Conservation (phyloP, 2,113 vertebrate species). For the Hirundichthys speculiger region DNA sequence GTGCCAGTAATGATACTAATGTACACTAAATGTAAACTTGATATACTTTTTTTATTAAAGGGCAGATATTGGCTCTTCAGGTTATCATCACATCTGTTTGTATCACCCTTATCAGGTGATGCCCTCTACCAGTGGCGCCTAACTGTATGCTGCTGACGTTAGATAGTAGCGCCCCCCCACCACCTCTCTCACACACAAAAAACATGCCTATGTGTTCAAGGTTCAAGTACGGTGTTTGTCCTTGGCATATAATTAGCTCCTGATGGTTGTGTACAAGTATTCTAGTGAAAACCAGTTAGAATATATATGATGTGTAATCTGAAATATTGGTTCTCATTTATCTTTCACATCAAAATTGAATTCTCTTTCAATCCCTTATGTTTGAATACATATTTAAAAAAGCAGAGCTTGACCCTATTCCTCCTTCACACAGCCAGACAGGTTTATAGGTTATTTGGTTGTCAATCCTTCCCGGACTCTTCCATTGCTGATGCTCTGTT, state of each 20-base stretch:
- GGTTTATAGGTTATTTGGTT: slow-evolving; percentile 65
- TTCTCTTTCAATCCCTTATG: slow-evolving; percentile 5
- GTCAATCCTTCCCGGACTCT: slow-evolving; percentile 52
- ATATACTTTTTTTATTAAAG: slow-evolving; percentile 56
- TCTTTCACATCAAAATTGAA: slow-evolving; percentile 30
- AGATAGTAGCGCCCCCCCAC: slow-evolving; percentile 62
- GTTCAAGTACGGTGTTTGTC: slow-evolving; percentile 65
- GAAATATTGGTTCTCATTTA: slow-evolving; percentile 2
- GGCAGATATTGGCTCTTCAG: slow-evolving; percentile 37
- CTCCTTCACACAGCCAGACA: slow-evolving; percentile 12
- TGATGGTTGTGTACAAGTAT: slow-evolving; percentile 37
- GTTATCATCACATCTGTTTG: slow-evolving; percentile 58
- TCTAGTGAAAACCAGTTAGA: slow-evolving; percentile 64
- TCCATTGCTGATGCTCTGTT: slow-evolving; percentile 18
- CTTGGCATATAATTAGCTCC: slow-evolving; percentile 82
- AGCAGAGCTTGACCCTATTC: slow-evolving; percentile 8
- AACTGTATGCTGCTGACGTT: slow-evolving; percentile 67
- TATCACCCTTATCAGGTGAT: slow-evolving; percentile 60
- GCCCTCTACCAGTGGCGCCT: slow-evolving; percentile 55
- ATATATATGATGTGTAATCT: too few relatives aligned
- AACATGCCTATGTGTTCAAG: slow-evolving; percentile 9
- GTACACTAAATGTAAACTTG: slow-evolving; percentile 42
- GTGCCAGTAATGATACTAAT: slow-evolving; percentile 24
- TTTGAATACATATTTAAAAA: slow-evolving; percentile 16
- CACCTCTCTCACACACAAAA: slow-evolving; percentile 7